A percentile compares a stretch with the other conserved stretches of the same genome.
Conservation (phyloP, 2,797 vertebrate species). For the Pipistrellus pygmaeus region DNA sequence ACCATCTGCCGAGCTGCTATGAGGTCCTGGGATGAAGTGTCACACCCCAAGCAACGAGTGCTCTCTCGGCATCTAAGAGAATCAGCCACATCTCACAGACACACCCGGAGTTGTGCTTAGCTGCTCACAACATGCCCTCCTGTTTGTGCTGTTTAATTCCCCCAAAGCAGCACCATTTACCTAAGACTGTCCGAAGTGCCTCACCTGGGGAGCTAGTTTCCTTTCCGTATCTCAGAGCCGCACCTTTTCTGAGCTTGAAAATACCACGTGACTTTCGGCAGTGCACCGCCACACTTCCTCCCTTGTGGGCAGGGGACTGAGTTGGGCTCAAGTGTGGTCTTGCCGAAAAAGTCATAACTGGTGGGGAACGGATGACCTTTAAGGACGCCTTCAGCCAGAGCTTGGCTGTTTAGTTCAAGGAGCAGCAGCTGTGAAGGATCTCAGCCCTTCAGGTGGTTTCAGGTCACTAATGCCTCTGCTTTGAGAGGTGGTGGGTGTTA, state of each 20-base stretch:
- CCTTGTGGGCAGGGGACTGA: fast-evolving
- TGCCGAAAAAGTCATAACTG: background rate
- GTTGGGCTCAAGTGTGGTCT: too few relatives aligned
- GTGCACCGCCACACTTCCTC: background rate
- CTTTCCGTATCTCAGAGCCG: background rate
- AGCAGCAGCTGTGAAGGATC: background rate
- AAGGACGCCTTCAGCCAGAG: background rate
- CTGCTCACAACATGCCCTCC: background rate
- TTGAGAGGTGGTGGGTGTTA: background rate
- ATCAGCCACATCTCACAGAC: background rate
- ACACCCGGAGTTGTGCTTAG: background rate
- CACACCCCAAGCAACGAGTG: background rate
- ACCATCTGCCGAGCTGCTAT: background rate
- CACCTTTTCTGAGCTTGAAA: background rate
- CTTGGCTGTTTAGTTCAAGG: background rate
- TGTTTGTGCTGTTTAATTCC: background rate
- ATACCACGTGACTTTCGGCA: background rate
- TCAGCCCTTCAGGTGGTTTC: background rate
- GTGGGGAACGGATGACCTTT: background rate
- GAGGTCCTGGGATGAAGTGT: background rate
- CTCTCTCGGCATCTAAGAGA: background rate
- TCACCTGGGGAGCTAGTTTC: background rate
- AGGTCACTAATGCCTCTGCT: background rate
- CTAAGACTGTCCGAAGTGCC: background rate
- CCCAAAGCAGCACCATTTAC: background rate